Evolutionary conservation across 2,888 invertebrate genomes (phyloP).

Genomic region (Icerya purchasi): DNA sequence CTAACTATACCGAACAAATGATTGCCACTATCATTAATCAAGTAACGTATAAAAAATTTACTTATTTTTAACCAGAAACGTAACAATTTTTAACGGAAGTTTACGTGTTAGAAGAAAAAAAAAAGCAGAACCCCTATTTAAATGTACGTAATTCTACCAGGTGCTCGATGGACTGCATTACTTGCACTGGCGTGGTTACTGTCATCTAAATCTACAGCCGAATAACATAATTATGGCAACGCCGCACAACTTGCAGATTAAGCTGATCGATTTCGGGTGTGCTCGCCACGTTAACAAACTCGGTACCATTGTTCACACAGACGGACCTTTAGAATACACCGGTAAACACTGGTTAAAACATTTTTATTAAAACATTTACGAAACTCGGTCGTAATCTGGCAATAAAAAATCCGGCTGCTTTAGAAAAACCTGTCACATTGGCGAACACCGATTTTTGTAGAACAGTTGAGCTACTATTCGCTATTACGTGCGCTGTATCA

Average conservation of each 20-base stretch:
- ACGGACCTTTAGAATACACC: slow-evolving; percentile 14
- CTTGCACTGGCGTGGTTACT: slow-evolving; percentile 78
- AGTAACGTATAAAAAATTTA: slow-evolving; percentile 23
- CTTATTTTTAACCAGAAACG: neutral
- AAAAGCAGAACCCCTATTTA: neutral
- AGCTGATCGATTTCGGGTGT: slow-evolving; percentile 78
- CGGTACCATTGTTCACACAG: slow-evolving; percentile 40
- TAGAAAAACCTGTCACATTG: too few species aligned
- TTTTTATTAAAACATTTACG: too few species aligned
- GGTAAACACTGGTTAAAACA: too few species aligned
- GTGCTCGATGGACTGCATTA: slow-evolving; percentile 77
- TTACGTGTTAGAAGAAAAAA: neutral
- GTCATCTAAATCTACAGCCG: slow-evolving; percentile 77
- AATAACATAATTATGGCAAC: slow-evolving; percentile 86
- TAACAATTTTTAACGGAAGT: neutral
- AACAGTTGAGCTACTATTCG: too few species aligned
- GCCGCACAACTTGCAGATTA: slow-evolving; percentile 62
- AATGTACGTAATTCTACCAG: slow-evolving; percentile 21
- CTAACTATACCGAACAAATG: slow-evolving; percentile 81
- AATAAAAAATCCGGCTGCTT: too few species aligned
- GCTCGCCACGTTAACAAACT: slow-evolving; percentile 61
- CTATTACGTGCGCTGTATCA: too few species aligned
- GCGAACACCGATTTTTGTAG: too few species aligned
- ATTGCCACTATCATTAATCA: slow-evolving; percentile 72
- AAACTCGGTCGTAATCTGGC: too few species aligned